A percentile compares a stretch with the other conserved stretches of the same genome.
Conservation (phyloP, 1,140 invertebrate genomes). For the Triops cancriformis region DNA sequence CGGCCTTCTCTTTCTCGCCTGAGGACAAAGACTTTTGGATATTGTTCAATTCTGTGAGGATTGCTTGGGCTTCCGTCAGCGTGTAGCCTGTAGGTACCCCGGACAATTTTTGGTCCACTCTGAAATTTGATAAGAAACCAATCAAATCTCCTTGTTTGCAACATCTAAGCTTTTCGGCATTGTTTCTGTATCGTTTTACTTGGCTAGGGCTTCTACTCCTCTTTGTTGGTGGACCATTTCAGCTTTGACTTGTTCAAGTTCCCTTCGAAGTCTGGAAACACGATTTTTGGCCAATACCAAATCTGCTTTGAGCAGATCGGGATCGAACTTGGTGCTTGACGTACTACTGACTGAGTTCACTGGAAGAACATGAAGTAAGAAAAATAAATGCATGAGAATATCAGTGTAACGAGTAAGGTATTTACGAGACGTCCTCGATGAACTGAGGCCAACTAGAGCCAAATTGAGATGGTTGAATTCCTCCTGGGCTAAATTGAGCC, state of each 20-base stretch:
- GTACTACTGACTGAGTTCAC: slow-evolving; percentile 85
- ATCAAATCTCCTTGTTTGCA: slow-evolving; percentile 11
- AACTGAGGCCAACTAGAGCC: slow-evolving; percentile 67
- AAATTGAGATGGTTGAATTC: slow-evolving; percentile 91
- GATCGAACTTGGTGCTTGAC: slow-evolving; percentile 85
- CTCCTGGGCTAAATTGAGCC: slow-evolving; percentile 82
- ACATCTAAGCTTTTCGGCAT: background rate
- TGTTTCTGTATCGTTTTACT: slow-evolving; percentile 49
- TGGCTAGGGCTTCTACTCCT: slow-evolving; percentile 81
- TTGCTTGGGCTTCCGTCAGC: slow-evolving; percentile 84
- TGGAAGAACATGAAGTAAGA: slow-evolving; percentile 41
- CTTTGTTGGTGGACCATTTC: slow-evolving; percentile 86
- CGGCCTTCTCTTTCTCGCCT: slow-evolving; percentile 84
- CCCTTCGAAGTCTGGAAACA: slow-evolving; percentile 77
- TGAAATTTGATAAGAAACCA: slow-evolving; percentile 41
- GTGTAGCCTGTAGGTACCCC: slow-evolving; percentile 79
- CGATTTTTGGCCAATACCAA: slow-evolving; percentile 77
- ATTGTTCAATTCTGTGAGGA: slow-evolving; percentile 82
- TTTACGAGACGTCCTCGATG: slow-evolving; percentile 75
- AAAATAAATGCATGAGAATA: slow-evolving; percentile 28
- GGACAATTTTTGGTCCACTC: slow-evolving; percentile 83
- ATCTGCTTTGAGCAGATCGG: slow-evolving; percentile 84
- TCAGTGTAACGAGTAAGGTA: slow-evolving; percentile 36
- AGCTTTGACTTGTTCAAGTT: slow-evolving; percentile 80
- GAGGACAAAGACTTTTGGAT: slow-evolving; percentile 83